Conservation (phyloP, 2,113 vertebrate genomes). For the Bos indicus region DNA sequence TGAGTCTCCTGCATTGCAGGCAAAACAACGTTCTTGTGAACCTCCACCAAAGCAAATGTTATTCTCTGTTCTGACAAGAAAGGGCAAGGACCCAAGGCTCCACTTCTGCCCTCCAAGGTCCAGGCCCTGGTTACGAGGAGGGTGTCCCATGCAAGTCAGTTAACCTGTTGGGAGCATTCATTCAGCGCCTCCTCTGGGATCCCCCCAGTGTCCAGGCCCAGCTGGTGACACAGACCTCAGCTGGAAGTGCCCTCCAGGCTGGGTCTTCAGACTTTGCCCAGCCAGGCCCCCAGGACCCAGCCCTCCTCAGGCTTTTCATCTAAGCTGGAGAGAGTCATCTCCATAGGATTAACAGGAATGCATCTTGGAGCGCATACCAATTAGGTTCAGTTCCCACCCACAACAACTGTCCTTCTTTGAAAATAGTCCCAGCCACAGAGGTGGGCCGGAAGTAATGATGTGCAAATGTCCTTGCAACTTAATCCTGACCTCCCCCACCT, state of each 20-base stretch:
- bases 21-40: neutral
- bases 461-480: neutral
- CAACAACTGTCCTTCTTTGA: neutral
- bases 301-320: neutral
- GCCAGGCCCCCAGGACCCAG: neutral
- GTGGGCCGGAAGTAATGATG: neutral
- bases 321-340: neutral
- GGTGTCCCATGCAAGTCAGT: neutral
- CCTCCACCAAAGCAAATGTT: neutral
- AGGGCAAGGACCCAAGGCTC: neutral
- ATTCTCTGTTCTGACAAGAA: neutral
- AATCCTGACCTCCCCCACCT: neutral
- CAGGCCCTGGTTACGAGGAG: neutral
- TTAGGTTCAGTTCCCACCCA: neutral
- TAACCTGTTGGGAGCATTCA: neutral
- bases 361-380: neutral
- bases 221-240: neutral
- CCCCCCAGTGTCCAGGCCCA: rapidly evolving
- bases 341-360: neutral
- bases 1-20: neutral
- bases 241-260: rapidly evolving
- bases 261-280: neutral
- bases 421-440: neutral
- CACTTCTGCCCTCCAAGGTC: neutral
- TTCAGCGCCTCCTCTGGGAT: neutral